A percentile compares a stretch with the other conserved stretches of the same genome.
Evolutionary conservation across 2,797 vertebrate genomes (phyloP).

Genomic region (Pipistrellus pygmaeus): DNA sequence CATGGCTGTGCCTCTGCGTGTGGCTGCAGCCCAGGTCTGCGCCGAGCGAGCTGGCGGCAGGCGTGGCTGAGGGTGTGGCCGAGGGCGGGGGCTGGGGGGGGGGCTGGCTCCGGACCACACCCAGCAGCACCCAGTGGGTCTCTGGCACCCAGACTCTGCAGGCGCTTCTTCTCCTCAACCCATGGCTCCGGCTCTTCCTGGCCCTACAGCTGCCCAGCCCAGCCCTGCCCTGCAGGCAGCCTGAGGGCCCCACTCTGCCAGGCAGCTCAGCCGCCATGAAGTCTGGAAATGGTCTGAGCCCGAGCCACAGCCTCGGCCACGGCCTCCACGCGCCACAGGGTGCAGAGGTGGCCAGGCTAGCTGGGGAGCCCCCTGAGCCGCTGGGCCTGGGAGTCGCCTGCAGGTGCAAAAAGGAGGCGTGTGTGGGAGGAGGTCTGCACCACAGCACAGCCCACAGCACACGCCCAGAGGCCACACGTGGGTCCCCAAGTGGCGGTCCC

Average conservation of each 20-base stretch:
- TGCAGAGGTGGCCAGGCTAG: not conserved
- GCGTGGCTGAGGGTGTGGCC: not conserved
- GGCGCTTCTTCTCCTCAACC: not conserved
- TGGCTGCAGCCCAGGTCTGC: too few relatives aligned
- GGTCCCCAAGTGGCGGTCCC: not conserved
- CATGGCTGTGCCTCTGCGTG: not conserved
- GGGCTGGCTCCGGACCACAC: not conserved
- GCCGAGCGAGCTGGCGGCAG: not conserved
- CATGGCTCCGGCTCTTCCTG: not conserved
- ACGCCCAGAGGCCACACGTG: fast-evolving
- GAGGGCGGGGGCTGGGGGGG: not conserved
- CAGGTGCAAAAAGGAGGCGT: not conserved
- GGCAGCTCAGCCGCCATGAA: not conserved
- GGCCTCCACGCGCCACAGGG: not conserved
- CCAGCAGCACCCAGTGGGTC: not conserved
- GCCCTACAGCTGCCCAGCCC: not conserved
- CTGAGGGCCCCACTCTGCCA: not conserved
- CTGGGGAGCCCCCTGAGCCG: not conserved
- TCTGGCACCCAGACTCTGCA: not conserved
- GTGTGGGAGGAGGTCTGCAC: not conserved
- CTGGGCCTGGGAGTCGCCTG: not conserved
- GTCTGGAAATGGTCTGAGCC: not conserved
- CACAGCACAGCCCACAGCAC: fast-evolving
- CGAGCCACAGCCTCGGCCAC: not conserved
- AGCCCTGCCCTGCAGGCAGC: not conserved